Evolutionary conservation across 2,113 vertebrate species (phyloP), one percentile per base, ranked within the genome.

Genomic region (Lasiurus borealis): DNA sequence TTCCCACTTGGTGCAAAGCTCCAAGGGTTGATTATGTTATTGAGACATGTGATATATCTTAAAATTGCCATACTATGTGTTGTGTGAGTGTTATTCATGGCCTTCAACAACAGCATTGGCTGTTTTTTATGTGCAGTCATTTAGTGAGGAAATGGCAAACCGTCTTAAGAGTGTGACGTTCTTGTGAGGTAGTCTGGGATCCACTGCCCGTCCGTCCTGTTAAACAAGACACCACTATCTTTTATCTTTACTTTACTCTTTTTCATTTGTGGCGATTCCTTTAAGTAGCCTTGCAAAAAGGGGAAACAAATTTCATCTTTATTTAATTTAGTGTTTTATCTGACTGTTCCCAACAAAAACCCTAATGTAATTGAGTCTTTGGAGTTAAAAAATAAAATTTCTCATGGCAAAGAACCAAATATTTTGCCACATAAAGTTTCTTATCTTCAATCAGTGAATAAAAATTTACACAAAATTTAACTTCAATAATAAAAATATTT

Each of bases 271-370:
- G 12, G 0, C 7, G 44, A 85, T 68, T 93, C 7, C 5, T 73
- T 59, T 95, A 76, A 88, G 21, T 46, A 85, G 36, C 9, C 77
- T 76, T 91, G 64, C 19, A 90, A 69, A 68, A 16, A 10, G 2
- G 4, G 11, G 0, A 5, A 5, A 12, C 50, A 59, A 68, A 12
- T 64, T 44, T 62, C 19, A 68, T 21, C 64, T 9, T 83, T 1
- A 31, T 71, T 93, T 92, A 52, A 54, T n/a, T 83, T 66, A 80
- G 40, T 83, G 50, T 96, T 92, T 95, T 73, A 95, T 76, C 36
- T 91, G 69, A 66, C 27, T 73, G 4, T 57, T 91, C 8, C 15
- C 2, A 71, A 48, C 13, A 84, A 21, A 91, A 80, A 64, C 4
- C 2, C 27, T 77, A 66, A 75, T 46, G 2, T 52, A 21, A 64